Percentiles rank a stretch among this genome's conserved stretches.
phyloP scores from a whole-genome alignment of 2,888 invertebrate genomes.

The Epinotia brunnichana region DNA sequence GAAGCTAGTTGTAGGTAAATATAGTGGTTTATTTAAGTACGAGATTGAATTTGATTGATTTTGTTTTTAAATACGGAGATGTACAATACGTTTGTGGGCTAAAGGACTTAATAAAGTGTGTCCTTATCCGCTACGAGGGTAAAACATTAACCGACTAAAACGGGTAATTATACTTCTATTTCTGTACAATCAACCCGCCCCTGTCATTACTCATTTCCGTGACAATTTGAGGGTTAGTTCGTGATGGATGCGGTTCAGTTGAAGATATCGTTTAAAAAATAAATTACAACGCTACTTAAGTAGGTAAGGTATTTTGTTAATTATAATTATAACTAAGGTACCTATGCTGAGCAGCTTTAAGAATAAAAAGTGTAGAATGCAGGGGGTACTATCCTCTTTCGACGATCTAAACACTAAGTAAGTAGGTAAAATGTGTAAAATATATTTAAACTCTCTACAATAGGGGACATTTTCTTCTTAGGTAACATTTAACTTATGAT shows the following conservation, averaged over 20 bases:
- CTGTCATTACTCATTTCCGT: slow-evolving; percentile 62
- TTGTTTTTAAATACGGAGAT: neutral
- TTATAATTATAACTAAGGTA: neutral
- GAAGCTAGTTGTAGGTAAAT: too few species aligned
- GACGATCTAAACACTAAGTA: too few species aligned
- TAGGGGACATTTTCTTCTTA: too few species aligned
- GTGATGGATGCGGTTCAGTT: slow-evolving; percentile 16
- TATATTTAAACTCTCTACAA: too few species aligned
- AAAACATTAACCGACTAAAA: slow-evolving; percentile 19
- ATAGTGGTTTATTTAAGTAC: too few species aligned
- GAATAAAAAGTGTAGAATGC: neutral
- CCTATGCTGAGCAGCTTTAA: neutral
- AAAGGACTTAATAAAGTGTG: slow-evolving; percentile 3
- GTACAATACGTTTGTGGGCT: slow-evolving; percentile 1
- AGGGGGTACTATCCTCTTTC: too few species aligned
- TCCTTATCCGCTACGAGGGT: neutral
- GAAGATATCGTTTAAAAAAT: slow-evolving; percentile 12
- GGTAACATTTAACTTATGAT: too few species aligned
- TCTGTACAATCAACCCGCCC: slow-evolving; percentile 51
- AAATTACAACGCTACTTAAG: neutral
- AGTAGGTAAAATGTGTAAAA: too few species aligned
- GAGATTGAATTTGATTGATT: too few species aligned
- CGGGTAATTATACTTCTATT: slow-evolving; percentile 53
- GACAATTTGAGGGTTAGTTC: slow-evolving; percentile 42
- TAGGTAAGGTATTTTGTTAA: neutral